phyloP scores from a whole-genome alignment of 1,140 invertebrate genomes.

The Apis mellifera region Amel_HAv3.1 CM009932.2:8075501-8076000 shows the following conservation, averaged over 20 bases:
- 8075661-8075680: slow-evolving; percentile 65
- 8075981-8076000: slow-evolving; percentile 22
- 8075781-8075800: slow-evolving; percentile 28
- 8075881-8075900: slow-evolving; percentile 48
- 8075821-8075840: slow-evolving; percentile 48
- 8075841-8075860: slow-evolving; percentile 71
- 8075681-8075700: slow-evolving; percentile 72
- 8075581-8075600: slow-evolving; percentile 63
- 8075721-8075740: slow-evolving; percentile 70
- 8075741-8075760: slow-evolving; percentile 53
- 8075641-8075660: slow-evolving; percentile 62
- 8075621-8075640: slow-evolving; percentile 69
- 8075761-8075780: slow-evolving; percentile 13
- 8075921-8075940: slow-evolving; percentile 55
- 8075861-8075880: slow-evolving; percentile 61
- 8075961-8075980: slow-evolving; percentile 41
- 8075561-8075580: slow-evolving; percentile 54
- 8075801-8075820: slow-evolving; percentile 19
- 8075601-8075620: slow-evolving; percentile 54
- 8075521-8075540: slow-evolving; percentile 61
- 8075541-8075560: slow-evolving; percentile 67
- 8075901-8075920: slow-evolving; percentile 59
- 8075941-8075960: slow-evolving; percentile 26
- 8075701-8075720: slow-evolving; percentile 74
- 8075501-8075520: slow-evolving; percentile 56